Evolutionary conservation across 2,888 invertebrate genomes (phyloP).

Genomic region (Caenorhabditis becei): DNA sequence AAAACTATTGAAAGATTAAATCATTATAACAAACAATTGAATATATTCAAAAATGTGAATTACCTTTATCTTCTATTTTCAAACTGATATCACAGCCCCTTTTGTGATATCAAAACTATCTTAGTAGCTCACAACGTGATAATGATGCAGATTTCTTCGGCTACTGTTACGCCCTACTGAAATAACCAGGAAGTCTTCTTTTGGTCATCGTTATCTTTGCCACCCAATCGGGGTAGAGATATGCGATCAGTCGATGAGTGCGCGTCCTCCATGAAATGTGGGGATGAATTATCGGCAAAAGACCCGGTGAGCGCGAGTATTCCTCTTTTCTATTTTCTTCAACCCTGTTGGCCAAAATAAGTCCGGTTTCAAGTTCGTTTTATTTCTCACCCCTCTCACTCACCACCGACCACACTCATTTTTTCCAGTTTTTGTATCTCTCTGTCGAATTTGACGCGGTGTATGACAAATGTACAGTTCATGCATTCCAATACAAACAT

Average conservation of each 20-base stretch:
- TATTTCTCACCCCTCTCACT: conserved; percentile 12
- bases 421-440: conserved; percentile 24
- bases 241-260: conserved; percentile 51
- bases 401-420: conserved; percentile 22
- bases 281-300: conserved; percentile 38
- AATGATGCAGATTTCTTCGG: conserved; percentile 13
- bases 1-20: too few species aligned
- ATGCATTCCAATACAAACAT: not conserved
- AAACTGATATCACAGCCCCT: too few species aligned
- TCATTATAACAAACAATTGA: too few species aligned
- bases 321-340: not conserved
- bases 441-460: not conserved
- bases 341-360: conserved; percentile 12
- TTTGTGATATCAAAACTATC: not conserved
- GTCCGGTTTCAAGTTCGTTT: conserved; percentile 45
- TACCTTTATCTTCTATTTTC: too few species aligned
- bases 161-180: conserved; percentile 22
- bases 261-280: conserved; percentile 29
- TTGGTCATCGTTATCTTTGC: conserved; percentile 43
- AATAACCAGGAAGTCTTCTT: conserved; percentile 47
- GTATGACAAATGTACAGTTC: not conserved
- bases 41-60: too few species aligned
- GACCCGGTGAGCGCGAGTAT: conserved; percentile 17
- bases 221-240: conserved; percentile 49
- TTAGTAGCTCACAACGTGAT: not conserved